A percentile compares a stretch with the other conserved stretches of the same genome.
Evolutionary conservation across 2,113 vertebrate genomes (phyloP).

Genomic region (Cololabis saira): DNA sequence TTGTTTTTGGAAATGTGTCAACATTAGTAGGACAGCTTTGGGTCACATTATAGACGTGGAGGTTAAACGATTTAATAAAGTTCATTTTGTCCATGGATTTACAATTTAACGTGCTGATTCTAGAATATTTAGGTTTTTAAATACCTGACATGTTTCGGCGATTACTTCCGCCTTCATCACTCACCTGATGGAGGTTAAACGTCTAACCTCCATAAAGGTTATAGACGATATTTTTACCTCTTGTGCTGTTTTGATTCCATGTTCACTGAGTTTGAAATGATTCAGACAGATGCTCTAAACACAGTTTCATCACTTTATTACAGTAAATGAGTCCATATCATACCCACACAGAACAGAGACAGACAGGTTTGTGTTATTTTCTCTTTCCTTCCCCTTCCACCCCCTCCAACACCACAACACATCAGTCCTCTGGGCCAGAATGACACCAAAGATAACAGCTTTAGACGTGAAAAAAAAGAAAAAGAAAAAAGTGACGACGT

Average conservation of each 20-base stretch:
- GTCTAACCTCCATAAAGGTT: too few relatives aligned
- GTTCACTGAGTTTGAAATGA: neutral
- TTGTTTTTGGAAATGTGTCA: too few relatives aligned
- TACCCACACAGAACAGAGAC: conserved; percentile 73
- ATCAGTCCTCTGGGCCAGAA: neutral
- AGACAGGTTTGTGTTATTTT: conserved; percentile 51
- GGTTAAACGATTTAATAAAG: too few relatives aligned
- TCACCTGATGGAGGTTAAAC: too few relatives aligned
- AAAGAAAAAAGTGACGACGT: neutral
- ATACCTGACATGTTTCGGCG: too few relatives aligned
- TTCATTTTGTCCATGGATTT: too few relatives aligned
- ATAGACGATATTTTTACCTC: too few relatives aligned
- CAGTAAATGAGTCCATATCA: conserved; percentile 77
- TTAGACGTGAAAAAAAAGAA: conserved; percentile 1
- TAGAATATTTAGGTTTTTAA: too few relatives aligned
- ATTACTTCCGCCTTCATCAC: too few relatives aligned
- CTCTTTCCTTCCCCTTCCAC: conserved; percentile 46
- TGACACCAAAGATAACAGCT: conserved; percentile 10
- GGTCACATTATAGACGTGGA: neutral
- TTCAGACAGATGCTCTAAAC: conserved; percentile 10
- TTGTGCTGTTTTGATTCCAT: too few relatives aligned
- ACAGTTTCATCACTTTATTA: conserved; percentile 83
- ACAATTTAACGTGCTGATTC: too few relatives aligned
- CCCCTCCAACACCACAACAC: conserved; percentile 2
- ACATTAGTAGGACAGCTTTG: neutral